phyloP scores from a whole-genome alignment of 2,797 vertebrate genomes.

The Tadarida brasiliensis region DNA sequence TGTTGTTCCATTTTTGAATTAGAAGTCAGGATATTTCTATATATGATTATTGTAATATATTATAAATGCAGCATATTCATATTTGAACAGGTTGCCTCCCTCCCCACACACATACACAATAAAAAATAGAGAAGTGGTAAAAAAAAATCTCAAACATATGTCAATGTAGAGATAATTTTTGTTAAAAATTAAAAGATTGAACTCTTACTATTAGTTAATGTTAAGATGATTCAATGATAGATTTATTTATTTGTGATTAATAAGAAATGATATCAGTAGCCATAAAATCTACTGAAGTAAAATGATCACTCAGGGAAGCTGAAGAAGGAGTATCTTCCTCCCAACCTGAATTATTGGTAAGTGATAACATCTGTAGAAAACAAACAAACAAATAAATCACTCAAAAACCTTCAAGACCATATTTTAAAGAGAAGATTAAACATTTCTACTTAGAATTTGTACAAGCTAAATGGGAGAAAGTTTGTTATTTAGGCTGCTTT shows the following conservation, averaged over 20 bases:
- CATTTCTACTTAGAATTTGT: neutral
- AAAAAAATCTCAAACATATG: neutral
- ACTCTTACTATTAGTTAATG: neutral
- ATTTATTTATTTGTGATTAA: neutral
- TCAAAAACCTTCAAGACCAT: neutral
- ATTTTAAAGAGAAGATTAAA: neutral
- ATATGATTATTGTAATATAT: neutral
- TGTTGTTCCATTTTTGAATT: neutral
- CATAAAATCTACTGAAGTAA: constrained; percentile 6
- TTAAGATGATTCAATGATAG: neutral
- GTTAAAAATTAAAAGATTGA: neutral
- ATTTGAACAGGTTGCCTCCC: neutral
- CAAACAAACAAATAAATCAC: neutral
- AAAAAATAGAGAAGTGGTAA: neutral
- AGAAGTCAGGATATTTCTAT: neutral
- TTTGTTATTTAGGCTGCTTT: neutral
- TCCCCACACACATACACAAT: rapidly evolving
- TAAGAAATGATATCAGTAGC: constrained; percentile 5
- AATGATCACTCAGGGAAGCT: neutral
- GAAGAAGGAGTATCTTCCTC: neutral
- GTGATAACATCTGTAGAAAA: neutral
- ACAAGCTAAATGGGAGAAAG: neutral
- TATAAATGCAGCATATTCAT: neutral
- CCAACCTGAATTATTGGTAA: neutral
- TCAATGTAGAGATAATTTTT: neutral